Evolutionary conservation across 2,888 invertebrate genomes (phyloP), one percentile per base, ranked within the genome.

Genomic region (Drosophila tripunctata): DNA sequence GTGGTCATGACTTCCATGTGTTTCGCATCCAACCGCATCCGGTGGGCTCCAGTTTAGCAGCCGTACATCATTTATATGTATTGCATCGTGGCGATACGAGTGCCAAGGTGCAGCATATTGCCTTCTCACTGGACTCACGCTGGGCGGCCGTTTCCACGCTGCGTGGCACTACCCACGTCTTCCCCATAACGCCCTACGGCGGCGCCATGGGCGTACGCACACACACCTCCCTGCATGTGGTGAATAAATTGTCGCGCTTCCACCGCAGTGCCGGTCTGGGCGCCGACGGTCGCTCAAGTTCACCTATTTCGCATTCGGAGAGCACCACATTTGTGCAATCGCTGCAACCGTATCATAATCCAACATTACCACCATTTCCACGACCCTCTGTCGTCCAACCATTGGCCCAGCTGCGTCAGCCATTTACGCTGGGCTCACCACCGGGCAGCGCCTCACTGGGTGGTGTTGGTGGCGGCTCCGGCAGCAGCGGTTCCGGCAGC

Each of bases 101-200:
- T 40, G 98, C 99, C 47, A 97, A 96, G 93, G 98, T 98, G 54
- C 96, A 96, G 92, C 97, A 98, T 89, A 96, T 98, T 90, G 94
- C 96, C 48, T 97, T 99, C 89, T 97, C 98, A 1, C 93, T 94
- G 62, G 99, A 99, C 92, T 96, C 96, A 22, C 95, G 99, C 54
- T 99, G 99, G 99, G 95, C 97, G n/a, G 96, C 98, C 1, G 94
- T 99, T 4, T 97, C 97, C 35, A 98, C 99, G 0, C 93, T 98
- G 56, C 94, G 98, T 68, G 99, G 99, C 67, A 99, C 99, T 0
- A 98, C 98, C 24, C 99, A 99, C 92, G 96, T 99, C 72, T 99
- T 99, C 92, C 98, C 99, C 7, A 94, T 99, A 45, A 97, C 97
- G 12, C 97, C 99, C 14, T 99, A 99, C 91, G 99, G 99, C 75